These are phyloP conservation scores for Palythoa caribaeorum DNA, from an alignment of 92 coral and sea anemone genomes.

Conservation along the genomic window DNA sequence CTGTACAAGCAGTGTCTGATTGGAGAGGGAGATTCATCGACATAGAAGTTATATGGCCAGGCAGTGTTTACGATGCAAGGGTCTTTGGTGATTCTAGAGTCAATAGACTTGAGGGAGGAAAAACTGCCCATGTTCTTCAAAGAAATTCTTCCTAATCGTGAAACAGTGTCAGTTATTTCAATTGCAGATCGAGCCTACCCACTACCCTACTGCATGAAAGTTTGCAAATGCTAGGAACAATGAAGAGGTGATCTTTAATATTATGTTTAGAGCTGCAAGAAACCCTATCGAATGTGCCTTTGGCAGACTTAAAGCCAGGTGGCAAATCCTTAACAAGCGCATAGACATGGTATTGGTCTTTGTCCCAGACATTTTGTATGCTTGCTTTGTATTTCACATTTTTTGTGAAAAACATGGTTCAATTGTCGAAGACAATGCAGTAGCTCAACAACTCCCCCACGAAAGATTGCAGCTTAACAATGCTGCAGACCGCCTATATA, in stretches of 20 bases:
- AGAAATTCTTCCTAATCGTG: slow-evolving; percentile 58
- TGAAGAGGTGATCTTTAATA: slow-evolving; percentile 65
- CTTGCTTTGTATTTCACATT: slow-evolving; percentile 69
- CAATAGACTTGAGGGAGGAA: slow-evolving; percentile 32
- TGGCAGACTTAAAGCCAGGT: slow-evolving; percentile 64
- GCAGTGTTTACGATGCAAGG: no score
- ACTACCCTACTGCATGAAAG: slow-evolving; percentile 70
- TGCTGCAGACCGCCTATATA: slow-evolving; percentile 59
- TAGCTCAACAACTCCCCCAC: neutral
- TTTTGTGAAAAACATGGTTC: slow-evolving; percentile 59
- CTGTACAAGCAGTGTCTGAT: no score
- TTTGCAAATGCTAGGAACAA: slow-evolving; percentile 44
- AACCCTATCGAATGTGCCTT: slow-evolving; percentile 68
- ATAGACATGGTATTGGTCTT: slow-evolving; percentile 29
- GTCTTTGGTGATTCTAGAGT: slow-evolving; percentile 17
- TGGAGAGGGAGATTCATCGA: no score
- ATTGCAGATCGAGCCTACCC: slow-evolving; percentile 70
- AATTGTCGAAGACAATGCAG: slow-evolving; percentile 15
- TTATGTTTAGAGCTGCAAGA: slow-evolving; percentile 56
- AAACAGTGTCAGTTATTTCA: slow-evolving; percentile 54
- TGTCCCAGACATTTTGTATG: slow-evolving; percentile 54
- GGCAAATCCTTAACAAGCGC: slow-evolving; percentile 57
- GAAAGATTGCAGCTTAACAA: slow-evolving; percentile 40
- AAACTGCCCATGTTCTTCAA: slow-evolving; percentile 48
- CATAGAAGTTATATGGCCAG: no score